Base-by-base conservation (phyloP, 2,888 invertebrate genomes). In the Eumacrocentrus americanus region DNA sequence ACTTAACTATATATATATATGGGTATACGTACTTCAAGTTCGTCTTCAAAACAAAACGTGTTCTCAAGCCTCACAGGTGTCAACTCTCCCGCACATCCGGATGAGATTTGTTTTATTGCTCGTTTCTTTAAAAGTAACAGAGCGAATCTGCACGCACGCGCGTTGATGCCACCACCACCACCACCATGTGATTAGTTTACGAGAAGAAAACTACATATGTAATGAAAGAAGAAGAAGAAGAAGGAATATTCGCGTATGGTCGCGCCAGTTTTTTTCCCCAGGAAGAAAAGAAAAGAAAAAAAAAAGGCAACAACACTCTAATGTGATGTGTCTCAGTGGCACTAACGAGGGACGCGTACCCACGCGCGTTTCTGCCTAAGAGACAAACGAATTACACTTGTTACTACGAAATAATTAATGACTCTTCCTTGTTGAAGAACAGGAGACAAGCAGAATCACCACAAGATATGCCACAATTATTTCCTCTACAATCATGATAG, bases 41-140 rank as follows among this genome's bases (percentile, higher is more conserved):
- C 25, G 52, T 52, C 52, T 62, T 58, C 69, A 29, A 60, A 55
- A 58, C 51, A 50, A 53, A 52, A 52, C n/a, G 14, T 55, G 40
- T 62, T 65, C 61, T 64, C 66, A 64, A 61, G 61, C 12, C 61
- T 54, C 51, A 54, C 60, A 58, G 61, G 71, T 73, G 73, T 73
- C 74, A 72, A 72, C 71, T 63, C 63, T 64, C 62, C 48, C 64
- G 62, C 63, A 73, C 72, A 75, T 77, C 76, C 77, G 75, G 72
- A 65, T 65, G 67, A 66, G 65, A 71, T 74, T 72, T 72, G 64
- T 72, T 66, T 64, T 65, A 63, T 66, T 57, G 64, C 67, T 61
- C 61, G 62, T 63, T 65, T 62, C 61, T 58, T 64, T 56, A 61
- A 60, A 64, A 60, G 42, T 56, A 60, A 64, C 56, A 62, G 58